phyloP scores from a whole-genome alignment of 37 sponge, comb jelly and placozoan species.

The Halisarca cf. caerulea region DNA sequence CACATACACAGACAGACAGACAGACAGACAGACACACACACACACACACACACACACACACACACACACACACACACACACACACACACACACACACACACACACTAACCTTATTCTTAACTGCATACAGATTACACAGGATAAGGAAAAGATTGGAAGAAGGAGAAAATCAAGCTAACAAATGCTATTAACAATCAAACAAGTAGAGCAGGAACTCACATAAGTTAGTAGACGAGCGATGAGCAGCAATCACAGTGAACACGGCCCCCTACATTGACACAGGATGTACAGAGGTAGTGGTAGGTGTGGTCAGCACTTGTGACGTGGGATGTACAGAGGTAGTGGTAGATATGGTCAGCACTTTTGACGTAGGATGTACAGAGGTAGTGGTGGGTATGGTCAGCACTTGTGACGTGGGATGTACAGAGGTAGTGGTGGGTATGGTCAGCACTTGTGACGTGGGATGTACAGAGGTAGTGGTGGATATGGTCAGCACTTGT shows the following conservation, averaged over 20 bases:
- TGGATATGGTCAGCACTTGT: too few relatives aligned
- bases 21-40: background rate
- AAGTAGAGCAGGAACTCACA: background rate
- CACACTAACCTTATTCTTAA: background rate
- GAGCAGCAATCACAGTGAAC: conserved; percentile 22
- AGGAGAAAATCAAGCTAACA: background rate
- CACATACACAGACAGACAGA: background rate
- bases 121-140: background rate
- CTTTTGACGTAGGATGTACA: too few relatives aligned
- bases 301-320: too few relatives aligned
- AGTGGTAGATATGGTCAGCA: too few relatives aligned
- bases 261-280: background rate
- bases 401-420: too few relatives aligned
- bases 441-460: too few relatives aligned
- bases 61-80: background rate
- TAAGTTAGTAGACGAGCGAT: conserved; percentile 6
- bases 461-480: too few relatives aligned
- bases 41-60: too few relatives aligned
- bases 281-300: too few relatives aligned
- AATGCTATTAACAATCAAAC: background rate
- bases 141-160: background rate
- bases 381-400: too few relatives aligned
- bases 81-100: conserved; percentile 2
- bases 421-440: too few relatives aligned
- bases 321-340: too few relatives aligned